Base-by-base conservation (phyloP, 2,797 vertebrate genomes). In the Tragelaphus oryx region DNA sequence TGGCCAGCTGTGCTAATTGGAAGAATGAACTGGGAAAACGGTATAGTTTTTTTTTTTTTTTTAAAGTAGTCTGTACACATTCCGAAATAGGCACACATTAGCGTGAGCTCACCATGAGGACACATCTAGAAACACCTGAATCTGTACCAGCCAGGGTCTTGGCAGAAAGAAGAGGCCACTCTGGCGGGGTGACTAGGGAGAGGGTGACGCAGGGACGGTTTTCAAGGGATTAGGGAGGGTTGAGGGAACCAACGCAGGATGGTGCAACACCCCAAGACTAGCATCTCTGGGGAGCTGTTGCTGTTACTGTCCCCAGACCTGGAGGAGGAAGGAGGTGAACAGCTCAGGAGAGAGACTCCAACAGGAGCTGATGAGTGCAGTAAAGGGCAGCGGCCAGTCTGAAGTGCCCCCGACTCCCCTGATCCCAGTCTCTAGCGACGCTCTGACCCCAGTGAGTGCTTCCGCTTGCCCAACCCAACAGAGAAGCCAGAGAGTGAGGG, bases 1-100 rank as follows among this genome's bases (percentile, higher is more conserved):
- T 28, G 71, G 65, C 84, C 84, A 89, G 93, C 94, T 90, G 60
- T 28, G 84, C 71, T 93, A 4, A 50, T 4, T 94, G 76, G 87
- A 94, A 93, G 65, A 75, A 22, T 2, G 2, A 82, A 28, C 17
- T 50, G 80, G 74, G 37, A 86, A 89, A 86, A 82, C 1, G n/a
- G 44, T 37, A 0, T 65, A 18, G 8, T 7, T 6, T 17, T 62
- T 37, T 33, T 68, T 65, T 44, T 44, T 54, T 33, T 50, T 91
- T 92, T 78, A 94, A 92, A 33, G 20, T 62, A 10, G 41, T 87
- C 88, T 62, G 6, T 24, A 55, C 12, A 5, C 28, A 28, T 62
- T 65, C 75, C 20, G 28, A 33, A 33, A 16, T 4, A 3, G 3
- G 1, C 4, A 6, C 37, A 46, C 22, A 4, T 59, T 4, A 26